phyloP scores from a whole-genome alignment of 1,140 invertebrate species.

The Drosophila parvula region DNA sequence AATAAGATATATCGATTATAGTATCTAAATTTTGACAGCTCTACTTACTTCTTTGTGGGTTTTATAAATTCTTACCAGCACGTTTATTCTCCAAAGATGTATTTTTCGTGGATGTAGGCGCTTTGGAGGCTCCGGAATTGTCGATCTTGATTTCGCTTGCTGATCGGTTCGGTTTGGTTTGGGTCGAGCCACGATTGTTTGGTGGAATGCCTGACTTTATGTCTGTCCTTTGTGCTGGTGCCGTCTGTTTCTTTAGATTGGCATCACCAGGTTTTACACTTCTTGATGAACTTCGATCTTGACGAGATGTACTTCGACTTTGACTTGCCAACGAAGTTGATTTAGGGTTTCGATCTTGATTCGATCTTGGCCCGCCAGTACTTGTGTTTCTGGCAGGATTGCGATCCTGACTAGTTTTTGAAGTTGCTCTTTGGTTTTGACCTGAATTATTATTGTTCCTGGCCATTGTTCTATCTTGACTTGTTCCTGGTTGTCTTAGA shows the following conservation, averaged over 20 bases:
- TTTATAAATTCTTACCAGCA: conserved; percentile 19
- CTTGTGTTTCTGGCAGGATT: background rate
- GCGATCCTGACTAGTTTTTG: background rate
- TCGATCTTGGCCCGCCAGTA: background rate
- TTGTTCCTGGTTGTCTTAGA: background rate
- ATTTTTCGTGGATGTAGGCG: background rate
- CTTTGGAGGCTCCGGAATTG: background rate
- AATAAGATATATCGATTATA: no score
- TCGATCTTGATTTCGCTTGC: background rate
- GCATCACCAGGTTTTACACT: background rate
- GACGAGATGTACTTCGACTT: background rate
- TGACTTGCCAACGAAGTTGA: conserved; percentile 1
- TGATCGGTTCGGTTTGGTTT: conserved; percentile 6
- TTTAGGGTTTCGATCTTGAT: background rate
- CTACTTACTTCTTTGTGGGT: background rate
- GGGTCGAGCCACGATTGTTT: background rate
- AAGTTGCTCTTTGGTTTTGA: background rate
- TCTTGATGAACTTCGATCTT: conserved; percentile 9
- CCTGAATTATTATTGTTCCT: background rate
- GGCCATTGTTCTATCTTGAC: background rate
- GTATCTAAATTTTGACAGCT: no score
- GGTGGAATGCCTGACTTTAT: background rate
- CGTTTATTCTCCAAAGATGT: background rate
- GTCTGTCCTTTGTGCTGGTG: background rate
- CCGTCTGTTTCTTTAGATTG: background rate